Base-by-base conservation (phyloP, 2,113 vertebrate genomes). In the Boulengerochromis microlepis region DNA sequence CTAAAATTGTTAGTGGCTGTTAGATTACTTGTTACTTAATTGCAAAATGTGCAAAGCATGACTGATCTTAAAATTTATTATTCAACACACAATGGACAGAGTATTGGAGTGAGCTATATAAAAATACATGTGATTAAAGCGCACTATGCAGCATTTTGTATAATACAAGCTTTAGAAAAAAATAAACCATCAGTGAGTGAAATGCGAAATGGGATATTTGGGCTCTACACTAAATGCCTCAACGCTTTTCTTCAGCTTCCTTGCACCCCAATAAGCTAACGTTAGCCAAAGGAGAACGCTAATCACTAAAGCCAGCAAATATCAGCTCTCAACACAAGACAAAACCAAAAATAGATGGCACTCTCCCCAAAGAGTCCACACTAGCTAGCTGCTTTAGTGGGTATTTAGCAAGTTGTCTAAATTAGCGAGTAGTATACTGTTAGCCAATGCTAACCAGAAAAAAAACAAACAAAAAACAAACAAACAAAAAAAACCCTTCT, bases 401-500 rank as follows among this genome's bases (percentile, higher is more conserved):
- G 38, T 24, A 45, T 16, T 74, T 26, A 74, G n/a, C n/a, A 0
- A 26, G 26, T 16, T 42, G 22, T 74, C 38, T 74, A 74, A 74
- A 24, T 74, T 26, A 45, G 38, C 2, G 0, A 24, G 22, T 45
- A 18, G 69, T 74, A 40, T 26, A 74, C 22, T 5, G 69, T 74
- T 26, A 74, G 38, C 69, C 15, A 74, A 74, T 0, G 13, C 6
- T 18, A 45, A 16, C 22, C 4, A 45, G 22, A 74, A 10, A 11
- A 69, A 26, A 18, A 8, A 18, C 0, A 1, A 54, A 10, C 8
- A 10, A 9, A 35, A 31, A 33, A 33, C 2, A 33, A 12, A n/a
- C 1, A n/a, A 7, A 13, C 2, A 8, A 8, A 18, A 2, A 18
- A 10, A 2, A 3, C 2, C 8, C 35, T 45, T 26, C 4, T 45